These are phyloP conservation scores for Myotis yumanensis DNA, from an alignment of 2,113 vertebrate species.

Conservation along the genomic window DNA sequence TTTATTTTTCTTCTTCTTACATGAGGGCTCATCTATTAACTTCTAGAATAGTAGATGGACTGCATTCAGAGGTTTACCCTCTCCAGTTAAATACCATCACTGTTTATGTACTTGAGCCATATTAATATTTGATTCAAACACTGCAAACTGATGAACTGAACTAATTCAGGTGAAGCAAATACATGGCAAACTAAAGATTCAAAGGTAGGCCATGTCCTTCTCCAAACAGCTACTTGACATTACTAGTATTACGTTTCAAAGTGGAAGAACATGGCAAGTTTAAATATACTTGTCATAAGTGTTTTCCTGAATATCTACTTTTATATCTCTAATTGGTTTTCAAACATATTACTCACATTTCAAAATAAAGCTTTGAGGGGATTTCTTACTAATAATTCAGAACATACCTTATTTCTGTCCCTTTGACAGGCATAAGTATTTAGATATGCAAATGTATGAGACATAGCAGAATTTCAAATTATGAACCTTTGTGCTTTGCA, in stretches of 20 bases:
- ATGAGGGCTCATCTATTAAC: not conserved
- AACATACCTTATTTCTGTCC: not conserved
- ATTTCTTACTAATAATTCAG: not conserved
- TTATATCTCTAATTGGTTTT: not conserved
- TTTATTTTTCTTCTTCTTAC: not conserved
- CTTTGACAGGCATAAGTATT: not conserved
- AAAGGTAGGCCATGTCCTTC: not conserved
- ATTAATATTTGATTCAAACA: not conserved
- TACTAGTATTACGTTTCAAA: not conserved
- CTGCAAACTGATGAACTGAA: not conserved
- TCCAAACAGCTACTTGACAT: not conserved
- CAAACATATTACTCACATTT: not conserved
- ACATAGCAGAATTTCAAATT: not conserved
- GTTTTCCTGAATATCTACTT: not conserved
- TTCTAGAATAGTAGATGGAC: not conserved
- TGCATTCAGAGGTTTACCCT: not conserved
- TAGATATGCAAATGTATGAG: not conserved
- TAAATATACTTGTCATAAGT: not conserved
- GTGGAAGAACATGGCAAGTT: not conserved
- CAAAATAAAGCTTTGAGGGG: not conserved
- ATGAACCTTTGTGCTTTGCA: not conserved
- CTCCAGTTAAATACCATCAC: not conserved
- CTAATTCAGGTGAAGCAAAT: not conserved
- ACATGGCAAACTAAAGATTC: not conserved
- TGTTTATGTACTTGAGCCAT: not conserved